These are phyloP conservation scores for Campopleginae sp. DNA, from an alignment of 2,888 invertebrate species.

Conservation along the genomic window DNA sequence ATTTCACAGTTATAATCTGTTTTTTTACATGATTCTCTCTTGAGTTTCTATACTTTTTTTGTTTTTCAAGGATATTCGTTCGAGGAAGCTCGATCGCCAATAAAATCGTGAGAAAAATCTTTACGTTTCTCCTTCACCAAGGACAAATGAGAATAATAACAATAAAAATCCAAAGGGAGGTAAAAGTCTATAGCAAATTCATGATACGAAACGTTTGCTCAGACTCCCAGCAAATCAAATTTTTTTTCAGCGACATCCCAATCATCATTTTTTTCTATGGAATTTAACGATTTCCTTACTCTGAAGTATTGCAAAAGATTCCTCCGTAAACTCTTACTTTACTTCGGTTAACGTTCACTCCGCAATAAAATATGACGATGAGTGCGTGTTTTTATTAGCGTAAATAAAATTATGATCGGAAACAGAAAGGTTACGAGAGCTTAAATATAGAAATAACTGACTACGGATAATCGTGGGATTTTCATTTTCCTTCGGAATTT, in stretches of 20 bases:
- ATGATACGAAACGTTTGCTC: conserved; percentile 59
- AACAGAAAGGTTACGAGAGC: not conserved
- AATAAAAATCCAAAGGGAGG: not conserved
- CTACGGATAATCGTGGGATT: conserved; percentile 27
- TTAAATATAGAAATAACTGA: conserved; percentile 12
- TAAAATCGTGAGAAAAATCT: conserved; percentile 50
- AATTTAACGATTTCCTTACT: conserved; percentile 54
- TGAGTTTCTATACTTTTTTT: not conserved
- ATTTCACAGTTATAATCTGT: not conserved
- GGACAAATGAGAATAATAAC: conserved; percentile 17
- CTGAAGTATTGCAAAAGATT: not conserved
- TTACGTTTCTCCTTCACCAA: not conserved
- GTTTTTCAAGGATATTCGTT: not conserved
- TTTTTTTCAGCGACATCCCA: conserved; percentile 28
- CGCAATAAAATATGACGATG: not conserved
- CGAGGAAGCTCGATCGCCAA: not conserved
- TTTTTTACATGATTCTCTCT: not conserved
- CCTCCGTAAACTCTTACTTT: not conserved
- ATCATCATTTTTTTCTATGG: conserved; percentile 37
- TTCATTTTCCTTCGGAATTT: conserved; percentile 60
- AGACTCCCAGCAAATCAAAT: conserved; percentile 51
- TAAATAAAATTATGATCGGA: not conserved
- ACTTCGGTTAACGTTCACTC: conserved; percentile 11
- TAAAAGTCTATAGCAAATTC: conserved; percentile 27
- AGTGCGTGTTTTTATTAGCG: conserved; percentile 5